phyloP scores from a whole-genome alignment of 2,113 vertebrate genomes.

The Puffinus mauretanicus region DNA sequence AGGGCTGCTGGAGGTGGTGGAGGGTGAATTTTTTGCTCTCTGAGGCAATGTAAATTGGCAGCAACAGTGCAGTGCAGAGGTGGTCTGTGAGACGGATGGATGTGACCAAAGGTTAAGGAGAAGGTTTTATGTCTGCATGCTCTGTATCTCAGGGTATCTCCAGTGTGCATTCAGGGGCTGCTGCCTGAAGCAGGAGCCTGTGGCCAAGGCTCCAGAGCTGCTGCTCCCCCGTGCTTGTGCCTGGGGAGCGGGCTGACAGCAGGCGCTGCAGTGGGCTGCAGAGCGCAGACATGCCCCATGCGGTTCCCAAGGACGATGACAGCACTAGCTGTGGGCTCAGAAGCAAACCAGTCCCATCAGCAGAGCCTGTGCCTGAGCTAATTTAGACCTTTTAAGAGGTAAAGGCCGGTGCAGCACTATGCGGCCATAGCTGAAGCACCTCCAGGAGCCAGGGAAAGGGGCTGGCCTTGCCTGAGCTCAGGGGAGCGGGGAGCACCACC shows the following conservation, averaged over 20 bases:
- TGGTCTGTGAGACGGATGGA: background rate
- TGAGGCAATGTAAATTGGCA: background rate
- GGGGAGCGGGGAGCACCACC: background rate
- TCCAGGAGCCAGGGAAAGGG: background rate
- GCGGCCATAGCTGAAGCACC: background rate
- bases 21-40: background rate
- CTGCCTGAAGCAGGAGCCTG: background rate
- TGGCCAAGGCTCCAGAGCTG: background rate
- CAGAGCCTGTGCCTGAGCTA: background rate
- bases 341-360: background rate
- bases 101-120: background rate
- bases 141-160: background rate
- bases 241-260: fast-evolving
- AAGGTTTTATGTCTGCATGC: background rate
- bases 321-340: background rate
- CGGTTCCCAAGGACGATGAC: background rate
- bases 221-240: background rate
- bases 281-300: too few relatives aligned
- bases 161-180: background rate
- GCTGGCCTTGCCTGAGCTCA: background rate
- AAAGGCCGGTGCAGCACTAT: background rate
- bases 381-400: background rate
- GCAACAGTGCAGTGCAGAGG: background rate
- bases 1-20: background rate
- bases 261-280: background rate